Conservation (phyloP, 2,888 invertebrate genomes). For the Hirtodrosophila histrioides region DNA sequence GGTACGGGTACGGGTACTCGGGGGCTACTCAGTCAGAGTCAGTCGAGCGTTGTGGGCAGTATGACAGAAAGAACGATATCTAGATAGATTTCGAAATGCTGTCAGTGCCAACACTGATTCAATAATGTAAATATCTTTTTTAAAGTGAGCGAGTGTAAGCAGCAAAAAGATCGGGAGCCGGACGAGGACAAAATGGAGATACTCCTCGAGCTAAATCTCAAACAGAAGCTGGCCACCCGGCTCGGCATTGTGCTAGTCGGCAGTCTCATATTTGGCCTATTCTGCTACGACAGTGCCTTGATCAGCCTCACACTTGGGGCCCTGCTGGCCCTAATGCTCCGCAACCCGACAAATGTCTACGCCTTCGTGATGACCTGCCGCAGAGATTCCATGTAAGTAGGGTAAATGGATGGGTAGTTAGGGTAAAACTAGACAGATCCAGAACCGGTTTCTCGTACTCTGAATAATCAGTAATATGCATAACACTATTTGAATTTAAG, state of each 20-base stretch:
- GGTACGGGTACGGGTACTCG: not conserved
- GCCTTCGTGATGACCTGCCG: constrained; percentile 70
- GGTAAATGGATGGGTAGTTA: not conserved
- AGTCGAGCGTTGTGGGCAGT: not conserved
- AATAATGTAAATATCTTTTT: constrained; percentile 36
- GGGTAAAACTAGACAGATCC: not conserved
- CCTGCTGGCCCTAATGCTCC: constrained; percentile 75
- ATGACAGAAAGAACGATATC: constrained; percentile 12
- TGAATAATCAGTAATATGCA: too few relatives aligned
- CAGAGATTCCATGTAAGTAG: constrained; percentile 81
- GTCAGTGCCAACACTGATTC: constrained; percentile 10
- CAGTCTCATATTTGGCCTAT: constrained; percentile 54
- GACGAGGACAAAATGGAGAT: constrained; percentile 71
- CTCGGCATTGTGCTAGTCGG: constrained; percentile 70
- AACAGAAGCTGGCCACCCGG: constrained; percentile 78
- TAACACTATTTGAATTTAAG: too few relatives aligned
- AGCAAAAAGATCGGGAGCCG: constrained; percentile 29
- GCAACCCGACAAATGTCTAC: constrained; percentile 74
- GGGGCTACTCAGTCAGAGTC: constrained; percentile 5
- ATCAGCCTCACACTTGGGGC: constrained; percentile 72
- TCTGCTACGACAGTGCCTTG: constrained; percentile 64
- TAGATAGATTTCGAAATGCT: constrained; percentile 31
- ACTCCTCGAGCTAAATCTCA: constrained; percentile 77
- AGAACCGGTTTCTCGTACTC: too few relatives aligned
- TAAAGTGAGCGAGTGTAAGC: constrained; percentile 45